Evolutionary conservation across 2,888 invertebrate genomes (phyloP).

Genomic region (Campoplex capitator): DNA sequence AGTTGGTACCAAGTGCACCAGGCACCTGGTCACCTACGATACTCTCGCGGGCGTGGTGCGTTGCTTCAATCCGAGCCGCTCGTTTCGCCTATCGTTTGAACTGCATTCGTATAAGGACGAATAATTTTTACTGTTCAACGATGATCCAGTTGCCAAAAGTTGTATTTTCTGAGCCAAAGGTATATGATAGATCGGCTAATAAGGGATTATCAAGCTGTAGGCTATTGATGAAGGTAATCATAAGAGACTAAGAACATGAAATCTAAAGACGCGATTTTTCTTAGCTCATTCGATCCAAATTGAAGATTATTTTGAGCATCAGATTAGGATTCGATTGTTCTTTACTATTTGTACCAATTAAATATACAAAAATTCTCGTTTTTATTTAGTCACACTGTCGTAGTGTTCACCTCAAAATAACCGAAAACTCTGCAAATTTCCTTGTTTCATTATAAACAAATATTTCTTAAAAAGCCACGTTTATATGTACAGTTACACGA

Average conservation of each 20-base stretch:
- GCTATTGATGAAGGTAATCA: not conserved
- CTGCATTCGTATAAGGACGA: not conserved
- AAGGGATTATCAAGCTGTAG: not conserved
- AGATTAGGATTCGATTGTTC: not conserved
- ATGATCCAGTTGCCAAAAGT: not conserved
- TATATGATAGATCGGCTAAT: not conserved
- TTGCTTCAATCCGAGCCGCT: conserved; percentile 48
- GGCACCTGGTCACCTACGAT: conserved; percentile 79
- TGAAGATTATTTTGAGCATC: not conserved
- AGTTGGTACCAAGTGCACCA: conserved; percentile 77
- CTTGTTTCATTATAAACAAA: not conserved
- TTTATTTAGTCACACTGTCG: not conserved
- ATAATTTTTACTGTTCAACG: not conserved
- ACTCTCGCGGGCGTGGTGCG: conserved; percentile 74
- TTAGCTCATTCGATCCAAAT: not conserved
- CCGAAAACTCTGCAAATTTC: not conserved
- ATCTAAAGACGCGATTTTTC: not conserved
- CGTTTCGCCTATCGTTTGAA: conserved; percentile 30
- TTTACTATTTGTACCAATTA: not conserved
- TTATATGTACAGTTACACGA: not conserved
- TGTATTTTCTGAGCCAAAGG: not conserved
- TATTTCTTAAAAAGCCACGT: not conserved
- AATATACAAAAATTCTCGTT: not conserved
- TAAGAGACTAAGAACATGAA: not conserved
- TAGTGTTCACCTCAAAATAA: not conserved